These are phyloP conservation scores for Balearica regulorum DNA, from an alignment of 2,797 vertebrate genomes.

Conservation along the genomic window DNA sequence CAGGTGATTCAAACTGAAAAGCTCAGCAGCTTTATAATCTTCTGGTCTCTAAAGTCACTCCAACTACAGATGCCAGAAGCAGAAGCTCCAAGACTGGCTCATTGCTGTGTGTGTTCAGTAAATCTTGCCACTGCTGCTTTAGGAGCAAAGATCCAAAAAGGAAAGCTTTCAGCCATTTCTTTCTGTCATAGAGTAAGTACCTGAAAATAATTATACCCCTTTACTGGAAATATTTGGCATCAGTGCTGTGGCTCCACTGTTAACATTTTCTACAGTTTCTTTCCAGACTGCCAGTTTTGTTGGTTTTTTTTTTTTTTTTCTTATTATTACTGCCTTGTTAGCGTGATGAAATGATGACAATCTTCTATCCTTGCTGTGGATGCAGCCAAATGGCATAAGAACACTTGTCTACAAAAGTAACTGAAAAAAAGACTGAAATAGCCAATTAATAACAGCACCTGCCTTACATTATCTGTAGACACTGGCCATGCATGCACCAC, in stretches of 20 bases:
- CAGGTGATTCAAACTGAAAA: slow-evolving; percentile 44
- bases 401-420: slow-evolving; percentile 17
- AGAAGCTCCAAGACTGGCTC: slow-evolving; percentile 11
- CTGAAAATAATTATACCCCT: slow-evolving; percentile 52
- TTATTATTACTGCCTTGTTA: slow-evolving; percentile 54
- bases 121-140: neutral
- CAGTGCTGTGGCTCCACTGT: neutral
- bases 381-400: slow-evolving; percentile 58
- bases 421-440: neutral
- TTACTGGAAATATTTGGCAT: slow-evolving; percentile 60
- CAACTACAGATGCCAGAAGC: neutral
- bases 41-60: slow-evolving; percentile 9
- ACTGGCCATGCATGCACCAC: neutral
- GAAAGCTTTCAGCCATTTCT: slow-evolving; percentile 25
- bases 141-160: slow-evolving; percentile 1
- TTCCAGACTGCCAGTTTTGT: slow-evolving; percentile 44
- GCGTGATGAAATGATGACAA: slow-evolving; percentile 42
- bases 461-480: neutral
- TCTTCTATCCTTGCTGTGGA: neutral
- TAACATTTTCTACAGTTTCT: slow-evolving; percentile 43
- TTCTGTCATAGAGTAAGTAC: slow-evolving; percentile 40
- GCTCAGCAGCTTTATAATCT: slow-evolving; percentile 44
- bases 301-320: neutral
- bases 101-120: neutral
- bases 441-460: slow-evolving; percentile 36